Conservation (phyloP, 35 echinoderm and acorn worm species). For the Diadema setosum region DNA sequence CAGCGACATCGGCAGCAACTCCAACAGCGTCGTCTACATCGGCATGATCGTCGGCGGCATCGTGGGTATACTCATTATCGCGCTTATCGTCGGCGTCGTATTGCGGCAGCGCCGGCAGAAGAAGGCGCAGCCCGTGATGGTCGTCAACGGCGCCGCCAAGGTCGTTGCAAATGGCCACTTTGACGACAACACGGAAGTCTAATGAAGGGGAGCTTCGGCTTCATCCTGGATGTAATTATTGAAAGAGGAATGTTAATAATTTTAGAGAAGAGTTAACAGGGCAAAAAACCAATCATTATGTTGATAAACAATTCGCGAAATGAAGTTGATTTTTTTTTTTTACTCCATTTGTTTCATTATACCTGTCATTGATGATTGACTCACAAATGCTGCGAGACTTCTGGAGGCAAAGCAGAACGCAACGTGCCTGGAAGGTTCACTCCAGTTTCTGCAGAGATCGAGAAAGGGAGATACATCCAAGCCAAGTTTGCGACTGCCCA, state of each 20-base stretch:
- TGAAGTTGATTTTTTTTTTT: background rate
- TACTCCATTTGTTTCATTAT: no score
- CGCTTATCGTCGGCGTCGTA: conserved; percentile 22
- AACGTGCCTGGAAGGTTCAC: no score
- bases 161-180: conserved; percentile 66
- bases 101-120: conserved; percentile 1
- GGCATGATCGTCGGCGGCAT: conserved; percentile 5
- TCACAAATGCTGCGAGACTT: background rate
- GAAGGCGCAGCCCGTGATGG: conserved; percentile 11
- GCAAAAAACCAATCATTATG: background rate
- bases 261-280: background rate
- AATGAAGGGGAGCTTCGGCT: background rate
- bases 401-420: no score
- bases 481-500: no score
- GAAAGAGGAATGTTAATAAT: background rate
- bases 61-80: conserved; percentile 53
- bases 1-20: background rate
- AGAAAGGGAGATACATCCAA: no score
- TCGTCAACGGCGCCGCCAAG: conserved; percentile 50
- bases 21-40: conserved; percentile 19
- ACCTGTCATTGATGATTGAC: background rate
- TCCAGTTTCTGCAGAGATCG: no score
- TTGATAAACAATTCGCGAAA: no score
- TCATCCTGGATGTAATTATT: conserved; percentile 22
- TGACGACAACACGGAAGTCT: conserved; percentile 97